Evolutionary conservation across 2,888 invertebrate species (phyloP), one percentile per base, ranked within the genome.

Genomic region (Enchytraeus crypticus): DNA sequence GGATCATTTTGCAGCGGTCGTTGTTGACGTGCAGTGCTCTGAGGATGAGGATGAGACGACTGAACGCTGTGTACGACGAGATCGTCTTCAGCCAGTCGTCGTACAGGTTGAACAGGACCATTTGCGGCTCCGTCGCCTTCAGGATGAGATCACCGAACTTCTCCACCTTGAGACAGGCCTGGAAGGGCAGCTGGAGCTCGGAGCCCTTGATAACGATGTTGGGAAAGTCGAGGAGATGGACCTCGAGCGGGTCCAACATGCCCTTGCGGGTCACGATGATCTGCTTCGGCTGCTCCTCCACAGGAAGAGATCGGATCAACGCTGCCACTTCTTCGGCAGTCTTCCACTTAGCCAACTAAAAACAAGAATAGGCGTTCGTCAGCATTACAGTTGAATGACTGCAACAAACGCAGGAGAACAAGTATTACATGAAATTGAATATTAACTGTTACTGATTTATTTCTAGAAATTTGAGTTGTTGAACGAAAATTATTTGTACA

Each of bases 311-410:
- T 49, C 98, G 87, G 85, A 98, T 98, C 72, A 98, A 82, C 34
- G 98, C 98, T 1, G 98, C 98, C 21, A 99, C 98, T 88, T 99
- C 98, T 83, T 98, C 98, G 56, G 98, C 98, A 0, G 98, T 99
- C 82, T 99, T 98, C 98, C 98, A 98, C 81, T 98, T 99, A 11
- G 98, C 98, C 80, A 98, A 84, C 84, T 88, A 76, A 54, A 14
- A 43, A 43, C 14, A 21, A 27, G 29, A n/a, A n/a, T n/a, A n/a
- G n/a, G n/a, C n/a, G n/a, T n/a, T n/a, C n/a, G n/a, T n/a, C n/a
- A n/a, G n/a, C n/a, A n/a, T n/a, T n/a, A n/a, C n/a, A n/a, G n/a
- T n/a, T n/a, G n/a, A n/a, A n/a, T n/a, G n/a, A n/a, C n/a, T n/a
- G n/a, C n/a, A n/a, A n/a, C n/a, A n/a, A n/a, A n/a, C n/a, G n/a